Conservation (phyloP, 2,888 invertebrate species). For the Macrostomum cliftonense region DNA sequence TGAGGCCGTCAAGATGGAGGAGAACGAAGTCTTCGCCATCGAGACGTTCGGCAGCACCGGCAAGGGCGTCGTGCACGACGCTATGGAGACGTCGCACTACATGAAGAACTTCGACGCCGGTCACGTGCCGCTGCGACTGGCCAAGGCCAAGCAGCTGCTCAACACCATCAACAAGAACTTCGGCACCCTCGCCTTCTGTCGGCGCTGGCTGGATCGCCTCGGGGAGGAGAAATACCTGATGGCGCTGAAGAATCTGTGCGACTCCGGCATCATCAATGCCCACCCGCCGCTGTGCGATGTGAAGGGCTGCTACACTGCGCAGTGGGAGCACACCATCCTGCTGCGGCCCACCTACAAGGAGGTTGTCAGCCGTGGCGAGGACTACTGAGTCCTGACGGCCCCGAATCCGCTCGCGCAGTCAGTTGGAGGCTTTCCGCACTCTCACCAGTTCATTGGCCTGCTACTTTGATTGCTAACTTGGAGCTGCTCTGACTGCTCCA, state of each 20-base stretch:
- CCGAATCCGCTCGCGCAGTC: no score
- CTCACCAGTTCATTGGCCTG: no score
- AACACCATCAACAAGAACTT: slow-evolving; percentile 87
- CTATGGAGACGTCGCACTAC: slow-evolving; percentile 97
- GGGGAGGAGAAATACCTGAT: slow-evolving; percentile 92
- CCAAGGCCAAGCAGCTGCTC: slow-evolving; percentile 74
- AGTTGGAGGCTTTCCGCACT: no score
- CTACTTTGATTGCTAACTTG: no score
- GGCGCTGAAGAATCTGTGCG: slow-evolving; percentile 91
- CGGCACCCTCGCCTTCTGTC: slow-evolving; percentile 89
- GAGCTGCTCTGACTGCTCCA: no score
- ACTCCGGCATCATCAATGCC: slow-evolving; percentile 87
- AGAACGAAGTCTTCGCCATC: slow-evolving; percentile 94
- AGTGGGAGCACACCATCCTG: slow-evolving; percentile 94
- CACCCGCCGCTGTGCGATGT: slow-evolving; percentile 94
- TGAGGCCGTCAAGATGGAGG: slow-evolving; percentile 91
- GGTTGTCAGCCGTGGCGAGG: slow-evolving; percentile 81
- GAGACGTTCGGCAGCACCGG: slow-evolving; percentile 99
- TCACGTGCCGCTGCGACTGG: slow-evolving; percentile 72
- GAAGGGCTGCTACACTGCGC: slow-evolving; percentile 92
- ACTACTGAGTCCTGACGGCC: slow-evolving; percentile 49
- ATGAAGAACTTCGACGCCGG: slow-evolving; percentile 90
- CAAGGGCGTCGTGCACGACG: slow-evolving; percentile 68
- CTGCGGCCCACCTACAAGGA: slow-evolving; percentile 94
- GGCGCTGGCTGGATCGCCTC: slow-evolving; percentile 88